Evolutionary conservation across 2,888 invertebrate genomes (phyloP).

Genomic region (Dioctria linearis): DNA sequence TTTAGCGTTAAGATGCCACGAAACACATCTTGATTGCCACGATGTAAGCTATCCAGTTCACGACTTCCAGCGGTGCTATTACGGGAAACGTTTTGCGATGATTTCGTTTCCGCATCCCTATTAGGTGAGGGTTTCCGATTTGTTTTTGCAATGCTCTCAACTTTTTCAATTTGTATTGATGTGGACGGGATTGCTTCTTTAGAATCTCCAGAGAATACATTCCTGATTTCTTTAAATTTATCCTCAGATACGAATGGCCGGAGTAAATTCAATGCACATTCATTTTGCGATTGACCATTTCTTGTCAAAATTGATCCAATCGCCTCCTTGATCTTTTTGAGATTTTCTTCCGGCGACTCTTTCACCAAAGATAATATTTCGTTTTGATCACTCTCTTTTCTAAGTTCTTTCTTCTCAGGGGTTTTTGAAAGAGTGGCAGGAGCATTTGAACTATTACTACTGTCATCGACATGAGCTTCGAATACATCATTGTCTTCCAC

Average conservation of each 20-base stretch:
- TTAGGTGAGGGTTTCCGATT: not conserved
- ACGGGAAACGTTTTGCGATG: not conserved
- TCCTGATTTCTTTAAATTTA: not conserved
- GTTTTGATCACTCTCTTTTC: not conserved
- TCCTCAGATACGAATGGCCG: not conserved
- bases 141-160: not conserved
- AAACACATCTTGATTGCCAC: constrained; percentile 29
- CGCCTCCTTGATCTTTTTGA: not conserved
- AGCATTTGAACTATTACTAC: not conserved
- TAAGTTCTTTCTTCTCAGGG: not conserved
- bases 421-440: not conserved
- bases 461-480: not conserved
- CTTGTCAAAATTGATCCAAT: not conserved
- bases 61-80: not conserved
- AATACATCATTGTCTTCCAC: too few relatives aligned
- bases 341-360: not conserved
- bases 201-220: not conserved
- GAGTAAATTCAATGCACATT: not conserved
- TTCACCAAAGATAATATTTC: not conserved
- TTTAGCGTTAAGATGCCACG: constrained; percentile 7
- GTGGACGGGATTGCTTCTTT: not conserved
- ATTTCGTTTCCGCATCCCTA: not conserved
- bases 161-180: not conserved
- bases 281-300: not conserved
- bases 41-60: constrained; percentile 24